Evolutionary conservation across 1,140 invertebrate genomes (phyloP).

Genomic region (Anoplophora glabripennis): DNA sequence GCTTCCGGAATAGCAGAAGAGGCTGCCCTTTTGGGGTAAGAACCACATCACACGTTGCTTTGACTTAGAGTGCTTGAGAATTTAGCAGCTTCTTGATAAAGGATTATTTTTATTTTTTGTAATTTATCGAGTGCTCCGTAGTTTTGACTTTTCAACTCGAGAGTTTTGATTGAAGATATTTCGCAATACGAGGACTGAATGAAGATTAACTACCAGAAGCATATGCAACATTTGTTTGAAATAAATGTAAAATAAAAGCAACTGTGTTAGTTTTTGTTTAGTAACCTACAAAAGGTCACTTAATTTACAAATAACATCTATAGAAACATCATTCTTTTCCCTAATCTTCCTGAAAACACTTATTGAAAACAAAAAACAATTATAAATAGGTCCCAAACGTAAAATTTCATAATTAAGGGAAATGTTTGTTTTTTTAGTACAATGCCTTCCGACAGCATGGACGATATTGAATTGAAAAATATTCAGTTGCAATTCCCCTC

Average conservation of each 20-base stretch:
- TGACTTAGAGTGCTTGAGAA: neutral
- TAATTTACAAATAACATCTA: too few species aligned
- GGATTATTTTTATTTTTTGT: conserved; percentile 16
- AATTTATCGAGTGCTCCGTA: neutral
- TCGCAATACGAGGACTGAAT: too few species aligned
- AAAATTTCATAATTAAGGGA: too few species aligned
- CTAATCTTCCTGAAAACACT: too few species aligned
- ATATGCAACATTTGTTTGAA: neutral
- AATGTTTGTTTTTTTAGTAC: conserved; percentile 54
- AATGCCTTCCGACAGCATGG: conserved; percentile 89
- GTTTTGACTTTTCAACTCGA: neutral
- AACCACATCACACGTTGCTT: conserved; percentile 27
- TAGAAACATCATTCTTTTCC: too few species aligned
- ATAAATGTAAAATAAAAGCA: neutral
- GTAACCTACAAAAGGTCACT: too few species aligned
- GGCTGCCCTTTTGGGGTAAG: conserved; percentile 70
- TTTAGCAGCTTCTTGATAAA: conserved; percentile 3
- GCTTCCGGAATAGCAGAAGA: conserved; percentile 65
- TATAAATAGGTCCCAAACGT: too few species aligned
- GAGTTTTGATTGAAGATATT: neutral
- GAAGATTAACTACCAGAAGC: neutral
- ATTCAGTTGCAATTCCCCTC: conserved; percentile 84
- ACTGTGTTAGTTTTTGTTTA: too few species aligned
- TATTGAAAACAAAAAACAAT: too few species aligned
- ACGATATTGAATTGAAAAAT: conserved; percentile 91